Conservation (phyloP, 2,888 invertebrate species). For the Tipula confusa region DNA sequence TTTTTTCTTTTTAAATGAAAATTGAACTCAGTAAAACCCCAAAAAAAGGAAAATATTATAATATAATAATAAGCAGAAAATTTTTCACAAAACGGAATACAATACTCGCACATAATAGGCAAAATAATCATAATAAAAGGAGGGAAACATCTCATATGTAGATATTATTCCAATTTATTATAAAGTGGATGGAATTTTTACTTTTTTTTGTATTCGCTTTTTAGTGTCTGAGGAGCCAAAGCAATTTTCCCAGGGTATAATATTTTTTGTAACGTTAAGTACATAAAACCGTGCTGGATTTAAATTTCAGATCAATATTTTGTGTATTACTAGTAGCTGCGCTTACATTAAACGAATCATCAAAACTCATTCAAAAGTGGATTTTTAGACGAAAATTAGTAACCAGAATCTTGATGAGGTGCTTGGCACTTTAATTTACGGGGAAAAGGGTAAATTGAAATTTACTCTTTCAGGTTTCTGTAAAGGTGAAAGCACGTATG, state of each 20-base stretch:
- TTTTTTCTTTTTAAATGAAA: background rate
- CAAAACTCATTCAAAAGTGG: no score
- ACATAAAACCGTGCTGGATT: background rate
- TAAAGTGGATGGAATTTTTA: background rate
- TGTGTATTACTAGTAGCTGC: no score
- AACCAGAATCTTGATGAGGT: no score
- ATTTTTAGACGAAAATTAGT: no score
- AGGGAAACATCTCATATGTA: background rate
- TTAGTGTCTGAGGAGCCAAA: background rate
- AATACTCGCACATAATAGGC: background rate
- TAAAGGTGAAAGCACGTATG: no score
- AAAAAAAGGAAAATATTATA: background rate
- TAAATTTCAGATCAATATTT: background rate
- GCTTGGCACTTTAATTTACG: no score
- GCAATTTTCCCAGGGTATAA: background rate
- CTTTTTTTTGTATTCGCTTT: background rate
- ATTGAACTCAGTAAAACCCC: background rate
- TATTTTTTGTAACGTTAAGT: background rate
- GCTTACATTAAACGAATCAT: no score
- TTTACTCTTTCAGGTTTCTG: no score
- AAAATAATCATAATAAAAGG: slow-evolving; percentile 1
- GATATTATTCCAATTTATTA: background rate
- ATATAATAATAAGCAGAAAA: background rate
- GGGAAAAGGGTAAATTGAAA: no score
- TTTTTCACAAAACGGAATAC: background rate